Evolutionary conservation across 92 coral and sea anemone species (phyloP).

Genomic region (Montipora capitata): DNA sequence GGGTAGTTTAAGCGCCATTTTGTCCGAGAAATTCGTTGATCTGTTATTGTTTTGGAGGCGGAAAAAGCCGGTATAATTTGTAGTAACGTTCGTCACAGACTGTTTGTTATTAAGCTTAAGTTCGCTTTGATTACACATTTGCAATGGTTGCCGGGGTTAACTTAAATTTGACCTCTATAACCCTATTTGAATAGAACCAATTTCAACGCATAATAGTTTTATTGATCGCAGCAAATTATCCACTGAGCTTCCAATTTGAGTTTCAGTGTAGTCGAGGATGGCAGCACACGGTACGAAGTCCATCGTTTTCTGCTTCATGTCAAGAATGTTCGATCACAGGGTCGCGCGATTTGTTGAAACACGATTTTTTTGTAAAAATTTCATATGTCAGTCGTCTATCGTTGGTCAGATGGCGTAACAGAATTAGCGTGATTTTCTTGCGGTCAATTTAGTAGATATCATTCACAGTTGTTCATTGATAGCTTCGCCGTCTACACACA

Average conservation of each 20-base stretch:
- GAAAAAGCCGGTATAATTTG: constrained; percentile 2
- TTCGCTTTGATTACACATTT: constrained; percentile 34
- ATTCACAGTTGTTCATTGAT: not conserved
- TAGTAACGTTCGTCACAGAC: not conserved
- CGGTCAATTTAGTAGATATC: not conserved
- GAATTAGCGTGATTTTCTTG: constrained; percentile 27
- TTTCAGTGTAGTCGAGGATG: constrained; percentile 23
- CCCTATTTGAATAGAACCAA: constrained; percentile 33
- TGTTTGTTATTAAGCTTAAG: constrained; percentile 20
- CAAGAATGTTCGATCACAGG: constrained; percentile 24
- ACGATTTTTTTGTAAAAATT: not conserved
- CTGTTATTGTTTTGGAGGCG: not conserved
- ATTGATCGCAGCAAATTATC: constrained; percentile 46
- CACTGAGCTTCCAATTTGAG: constrained; percentile 47
- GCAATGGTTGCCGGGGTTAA: constrained; percentile 12
- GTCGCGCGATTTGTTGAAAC: not conserved
- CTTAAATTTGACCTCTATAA: constrained; percentile 23
- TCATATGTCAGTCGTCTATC: not conserved
- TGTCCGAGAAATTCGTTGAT: not conserved
- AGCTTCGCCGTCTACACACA: not conserved
- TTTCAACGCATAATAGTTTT: constrained; percentile 59
- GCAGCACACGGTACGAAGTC: constrained; percentile 36
- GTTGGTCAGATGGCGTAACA: not conserved
- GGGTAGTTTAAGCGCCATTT: constrained; percentile 15
- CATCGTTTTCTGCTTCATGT: constrained; percentile 8